These are phyloP conservation scores for Sepiola atlantica DNA, from an alignment of 2,888 invertebrate genomes.

Conservation along the genomic window DNA sequence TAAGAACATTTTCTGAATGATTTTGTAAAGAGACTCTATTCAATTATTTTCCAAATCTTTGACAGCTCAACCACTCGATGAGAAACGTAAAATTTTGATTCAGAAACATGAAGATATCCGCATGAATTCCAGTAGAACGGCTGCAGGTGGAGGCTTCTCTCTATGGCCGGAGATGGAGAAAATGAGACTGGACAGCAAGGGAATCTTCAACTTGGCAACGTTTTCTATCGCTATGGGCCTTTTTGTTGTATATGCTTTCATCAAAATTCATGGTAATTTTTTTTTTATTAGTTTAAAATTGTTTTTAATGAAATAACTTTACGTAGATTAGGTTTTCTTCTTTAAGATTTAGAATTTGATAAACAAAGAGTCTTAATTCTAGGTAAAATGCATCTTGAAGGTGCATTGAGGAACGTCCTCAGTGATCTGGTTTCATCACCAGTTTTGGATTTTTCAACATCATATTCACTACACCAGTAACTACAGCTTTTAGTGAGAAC, in stretches of 20 bases:
- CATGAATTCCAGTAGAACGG: constrained; percentile 61
- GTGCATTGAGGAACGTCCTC: too few relatives aligned
- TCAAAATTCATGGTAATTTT: constrained; percentile 64
- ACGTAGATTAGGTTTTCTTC: too few relatives aligned
- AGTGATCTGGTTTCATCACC: too few relatives aligned
- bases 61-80: background rate
- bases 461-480: too few relatives aligned
- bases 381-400: too few relatives aligned
- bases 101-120: constrained; percentile 66
- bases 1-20: background rate
- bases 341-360: too few relatives aligned
- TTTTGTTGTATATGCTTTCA: constrained; percentile 56
- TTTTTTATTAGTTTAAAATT: background rate
- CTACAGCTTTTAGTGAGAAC: too few relatives aligned
- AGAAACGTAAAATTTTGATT: constrained; percentile 55
- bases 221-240: constrained; percentile 54
- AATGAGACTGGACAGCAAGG: constrained; percentile 65
- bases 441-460: too few relatives aligned
- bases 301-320: too few relatives aligned
- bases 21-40: background rate
- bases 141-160: constrained; percentile 70
- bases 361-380: too few relatives aligned
- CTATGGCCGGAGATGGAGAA: constrained; percentile 72
- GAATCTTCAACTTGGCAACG: constrained; percentile 57
- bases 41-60: background rate